These are phyloP conservation scores for Heliconius hewitsoni DNA, from an alignment of 1,140 invertebrate species.

Conservation along the genomic window DNA sequence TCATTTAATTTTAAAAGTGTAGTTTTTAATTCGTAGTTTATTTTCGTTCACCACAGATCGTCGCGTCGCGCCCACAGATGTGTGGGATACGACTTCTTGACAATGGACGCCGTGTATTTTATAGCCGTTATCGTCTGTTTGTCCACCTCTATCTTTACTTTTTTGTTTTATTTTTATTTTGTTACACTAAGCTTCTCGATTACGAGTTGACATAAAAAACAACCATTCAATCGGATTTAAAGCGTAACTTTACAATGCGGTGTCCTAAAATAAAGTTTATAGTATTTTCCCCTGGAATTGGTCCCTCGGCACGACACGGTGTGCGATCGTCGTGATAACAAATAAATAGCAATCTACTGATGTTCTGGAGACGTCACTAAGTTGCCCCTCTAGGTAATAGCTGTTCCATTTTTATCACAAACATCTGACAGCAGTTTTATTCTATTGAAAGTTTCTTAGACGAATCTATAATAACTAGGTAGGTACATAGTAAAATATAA, in stretches of 20 bases:
- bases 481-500: background rate
- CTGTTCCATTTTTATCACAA: constrained; percentile 36
- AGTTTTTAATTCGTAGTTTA: constrained; percentile 25
- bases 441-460: background rate
- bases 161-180: constrained; percentile 36
- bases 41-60: constrained; percentile 27
- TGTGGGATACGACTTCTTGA: constrained; percentile 31
- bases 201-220: constrained; percentile 30
- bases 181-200: constrained; percentile 36
- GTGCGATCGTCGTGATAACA: constrained; percentile 53
- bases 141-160: constrained; percentile 24
- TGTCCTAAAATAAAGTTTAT: constrained; percentile 40
- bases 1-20: constrained; percentile 50
- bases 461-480: background rate
- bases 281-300: constrained; percentile 40
- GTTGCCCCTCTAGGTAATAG: constrained; percentile 34
- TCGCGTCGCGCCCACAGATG: constrained; percentile 26
- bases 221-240: constrained; percentile 25
- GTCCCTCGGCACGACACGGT: constrained; percentile 43
- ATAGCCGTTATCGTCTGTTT: constrained; percentile 36
- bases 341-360: constrained; percentile 63
- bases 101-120: constrained; percentile 37
- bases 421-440: constrained; percentile 10
- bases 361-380: constrained; percentile 55
- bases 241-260: constrained; percentile 32